Evolutionary conservation across 2,888 invertebrate genomes (phyloP).

Genomic region (Lomographa bimaculata): DNA sequence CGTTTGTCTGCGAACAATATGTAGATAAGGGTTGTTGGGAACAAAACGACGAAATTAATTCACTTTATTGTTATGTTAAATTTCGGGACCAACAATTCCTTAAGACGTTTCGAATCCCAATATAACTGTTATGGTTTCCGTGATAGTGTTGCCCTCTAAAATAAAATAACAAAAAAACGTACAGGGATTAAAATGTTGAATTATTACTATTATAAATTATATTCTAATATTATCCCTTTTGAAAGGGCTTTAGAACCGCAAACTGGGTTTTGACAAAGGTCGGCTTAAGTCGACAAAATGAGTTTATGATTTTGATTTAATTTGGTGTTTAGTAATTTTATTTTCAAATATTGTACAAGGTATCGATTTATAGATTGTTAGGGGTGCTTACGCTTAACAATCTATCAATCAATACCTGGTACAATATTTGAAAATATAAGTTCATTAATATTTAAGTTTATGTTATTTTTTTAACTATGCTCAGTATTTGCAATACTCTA

Average conservation of each 20-base stretch:
- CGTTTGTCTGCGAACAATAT: constrained; percentile 58
- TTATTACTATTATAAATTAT: constrained; percentile 54
- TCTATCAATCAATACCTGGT: no score
- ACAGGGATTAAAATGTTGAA: constrained; percentile 47
- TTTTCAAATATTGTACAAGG: no score
- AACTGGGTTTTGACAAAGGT: constrained; percentile 48
- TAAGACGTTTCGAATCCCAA: constrained; percentile 31
- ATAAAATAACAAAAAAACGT: constrained; percentile 24
- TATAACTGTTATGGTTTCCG: constrained; percentile 35
- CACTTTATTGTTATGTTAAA: constrained; percentile 65
- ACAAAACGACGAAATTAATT: constrained; percentile 52
- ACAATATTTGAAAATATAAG: no score
- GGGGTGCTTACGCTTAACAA: no score
- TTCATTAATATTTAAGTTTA: no score
- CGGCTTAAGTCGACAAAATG: constrained; percentile 44
- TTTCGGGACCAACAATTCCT: constrained; percentile 41
- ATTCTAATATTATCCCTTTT: constrained; percentile 47
- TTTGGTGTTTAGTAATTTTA: no score
- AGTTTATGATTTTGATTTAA: constrained; percentile 38
- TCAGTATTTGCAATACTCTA: no score
- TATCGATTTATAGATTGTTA: no score
- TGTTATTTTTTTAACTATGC: constrained; percentile 4
- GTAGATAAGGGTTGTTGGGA: constrained; percentile 44
- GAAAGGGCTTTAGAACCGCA: constrained; percentile 40
- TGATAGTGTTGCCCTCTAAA: constrained; percentile 29